Evolutionary conservation across 2,888 invertebrate species (phyloP).

Genomic region (Tinea semifulvella): DNA sequence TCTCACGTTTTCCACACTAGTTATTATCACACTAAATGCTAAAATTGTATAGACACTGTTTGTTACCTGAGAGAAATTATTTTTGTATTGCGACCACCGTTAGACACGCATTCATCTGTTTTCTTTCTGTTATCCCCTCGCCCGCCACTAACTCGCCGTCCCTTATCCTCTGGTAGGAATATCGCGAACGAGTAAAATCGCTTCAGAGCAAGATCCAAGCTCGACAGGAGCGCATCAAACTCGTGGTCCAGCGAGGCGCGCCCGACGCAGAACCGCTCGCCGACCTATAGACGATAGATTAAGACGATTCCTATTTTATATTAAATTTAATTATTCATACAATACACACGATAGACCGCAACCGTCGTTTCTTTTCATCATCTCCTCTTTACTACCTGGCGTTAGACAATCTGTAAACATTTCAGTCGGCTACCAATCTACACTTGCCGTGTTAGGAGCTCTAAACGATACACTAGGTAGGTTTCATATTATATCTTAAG

Average conservation of each 20-base stretch:
- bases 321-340: conserved; percentile 35
- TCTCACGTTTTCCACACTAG: no score
- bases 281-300: conserved; percentile 61
- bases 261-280: conserved; percentile 79
- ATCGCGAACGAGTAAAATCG: conserved; percentile 85
- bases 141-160: conserved; percentile 38
- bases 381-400: no score
- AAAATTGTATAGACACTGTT: neutral
- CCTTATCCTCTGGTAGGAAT: conserved; percentile 73
- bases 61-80: no score
- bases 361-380: conserved; percentile 49
- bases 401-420: conserved; percentile 25
- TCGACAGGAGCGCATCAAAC: conserved; percentile 88
- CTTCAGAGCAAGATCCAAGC: conserved; percentile 89
- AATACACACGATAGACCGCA: conserved; percentile 51
- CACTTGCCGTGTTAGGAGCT: conserved; percentile 72
- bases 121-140: conserved; percentile 45
- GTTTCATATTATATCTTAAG: no score
- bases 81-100: no score
- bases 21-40: no score
- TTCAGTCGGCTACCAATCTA: conserved; percentile 58
- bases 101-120: conserved; percentile 40
- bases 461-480: no score
- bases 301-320: conserved; percentile 43
- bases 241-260: conserved; percentile 86